Base-by-base conservation (phyloP, 2,113 vertebrate genomes). In the Ifrita kowaldi region DNA sequence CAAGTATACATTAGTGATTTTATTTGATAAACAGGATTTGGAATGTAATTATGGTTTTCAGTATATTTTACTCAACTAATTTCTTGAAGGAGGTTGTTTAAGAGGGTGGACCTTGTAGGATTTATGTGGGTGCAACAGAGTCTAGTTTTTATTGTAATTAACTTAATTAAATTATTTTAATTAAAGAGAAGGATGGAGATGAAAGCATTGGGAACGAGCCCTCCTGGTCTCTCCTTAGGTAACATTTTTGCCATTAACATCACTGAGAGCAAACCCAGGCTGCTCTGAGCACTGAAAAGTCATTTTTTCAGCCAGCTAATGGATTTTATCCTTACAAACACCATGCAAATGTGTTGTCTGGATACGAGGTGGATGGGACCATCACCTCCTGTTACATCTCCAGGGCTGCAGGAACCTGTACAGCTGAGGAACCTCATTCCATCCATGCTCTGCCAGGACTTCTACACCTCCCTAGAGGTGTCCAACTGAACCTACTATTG, bases 41-140 rank as follows among this genome's bases (percentile, higher is more conserved):
- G 37, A n/a, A 16, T 57, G 39, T 33, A 82, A 35, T 60, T 11
- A 47, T 9, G 5, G 7, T 32, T 87, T 85, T 83, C 32, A 44
- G 16, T 28, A 3, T 22, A 24, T 20, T 13, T 67, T 77, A 75
- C 56, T 59, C 73, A 81, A 47, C 26, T 46, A 33, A 49, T 77
- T 76, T 65, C n/a, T 63, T 74, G 56, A 24, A 77, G 65, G 24
- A 70, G 12, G 5, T 7, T 70, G 27, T 27, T 39, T 67, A 33
- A 42, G 39, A 57, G 24, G 30, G 6, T 73, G 26, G 6, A 15
- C 33, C 24, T 69, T 7, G 0, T 27, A 32, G 27, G 33, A 47
- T 70, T 23, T 50, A 12, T 14, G 27, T 18, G 65, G 32, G 10
- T 2, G 0, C 12, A 57, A 33, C 0, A 2, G 47, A 42, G 30